A percentile compares a stretch with the other conserved stretches of the same genome.
These are phyloP conservation scores for Trematomus loennbergii DNA, from an alignment of 2,113 vertebrate genomes.

Conservation along the genomic window DNA sequence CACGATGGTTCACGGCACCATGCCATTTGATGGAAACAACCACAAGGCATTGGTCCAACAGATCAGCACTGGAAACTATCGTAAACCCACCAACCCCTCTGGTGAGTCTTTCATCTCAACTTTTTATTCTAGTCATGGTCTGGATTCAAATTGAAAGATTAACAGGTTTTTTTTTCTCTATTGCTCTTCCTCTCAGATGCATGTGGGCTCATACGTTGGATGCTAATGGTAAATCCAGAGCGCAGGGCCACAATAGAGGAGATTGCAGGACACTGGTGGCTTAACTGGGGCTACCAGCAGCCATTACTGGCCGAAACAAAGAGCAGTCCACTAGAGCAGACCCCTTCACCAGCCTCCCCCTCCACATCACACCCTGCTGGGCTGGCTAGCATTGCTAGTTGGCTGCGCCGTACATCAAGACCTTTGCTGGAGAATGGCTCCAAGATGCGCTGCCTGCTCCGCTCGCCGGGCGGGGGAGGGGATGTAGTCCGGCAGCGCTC, in stretches of 20 bases:
- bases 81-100: slow-evolving; percentile 90
- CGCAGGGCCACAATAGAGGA: slow-evolving; percentile 95
- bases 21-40: slow-evolving; percentile 95
- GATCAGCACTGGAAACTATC: slow-evolving; percentile 92
- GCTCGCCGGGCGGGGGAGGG: slow-evolving; percentile 80
- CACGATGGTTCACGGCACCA: slow-evolving; percentile 93
- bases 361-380: slow-evolving; percentile 56
- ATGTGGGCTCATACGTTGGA: slow-evolving; percentile 96
- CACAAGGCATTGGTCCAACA: slow-evolving; percentile 92
- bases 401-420: slow-evolving; percentile 92
- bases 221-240: slow-evolving; percentile 97
- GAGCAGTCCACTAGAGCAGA: slow-evolving; percentile 35
- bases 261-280: slow-evolving; percentile 96
- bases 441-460: slow-evolving; percentile 92
- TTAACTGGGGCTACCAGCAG: slow-evolving; percentile 94
- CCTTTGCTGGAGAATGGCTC: slow-evolving; percentile 93
- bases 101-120: slow-evolving; percentile 78
- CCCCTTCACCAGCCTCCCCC: neutral
- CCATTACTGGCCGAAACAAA: slow-evolving; percentile 83
- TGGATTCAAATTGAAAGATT: neutral
- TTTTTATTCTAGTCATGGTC: neutral
- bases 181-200: slow-evolving; percentile 85
- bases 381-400: slow-evolving; percentile 86
- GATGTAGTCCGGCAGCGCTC: slow-evolving; percentile 91
- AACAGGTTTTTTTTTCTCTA: neutral